Base-by-base conservation (phyloP, 2,797 vertebrate species). In the Falco naumanni region DNA sequence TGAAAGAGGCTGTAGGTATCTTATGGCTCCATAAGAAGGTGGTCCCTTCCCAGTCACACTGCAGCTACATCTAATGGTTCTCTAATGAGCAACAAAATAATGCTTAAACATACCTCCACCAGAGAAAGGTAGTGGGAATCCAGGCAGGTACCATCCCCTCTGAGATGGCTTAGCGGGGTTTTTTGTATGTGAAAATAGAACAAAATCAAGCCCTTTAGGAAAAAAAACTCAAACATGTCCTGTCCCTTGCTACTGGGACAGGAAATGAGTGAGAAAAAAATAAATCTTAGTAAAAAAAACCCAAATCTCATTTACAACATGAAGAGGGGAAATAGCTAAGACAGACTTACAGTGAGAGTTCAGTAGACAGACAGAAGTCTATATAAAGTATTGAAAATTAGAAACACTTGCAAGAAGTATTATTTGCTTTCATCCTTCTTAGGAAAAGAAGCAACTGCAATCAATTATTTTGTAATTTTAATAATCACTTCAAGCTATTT, bases 381-480 rank as follows among this genome's bases (percentile, higher is more conserved):
- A 16, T 13, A 43, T 9, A 39, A 80, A 80, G 57, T 50, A 79
- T 12, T 81, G 53, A 91, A 91, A 86, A 79, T 50, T 48, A 83
- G 31, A 82, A 31, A 53, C 14, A 39, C 16, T 84, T 51, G 6
- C 3, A 31, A 80, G 29, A 78, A 83, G 34, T 48, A 45, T 33
- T 80, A 26, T 34, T 75, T 94, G 13, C 68, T 95, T 89, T 94
- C 87, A 90, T 84, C 76, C 47, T 89, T 83, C 68, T 57, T 66
- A 76, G 71, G 29, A 81, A 95, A 96, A 64, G 10, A 60, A 95
- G 59, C n/a, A 85, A 85, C 50, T 92, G 71, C 22, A 77, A 85
- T 89, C 90, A 88, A 17, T 93, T 91, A 91, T 85, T 28, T 82
- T 92, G 34, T 82, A 84, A 88, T 95, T 90, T 72, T 65, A 66